These are phyloP conservation scores for Agapornis roseicollis DNA, from an alignment of 2,113 vertebrate species.

Conservation along the genomic window DNA sequence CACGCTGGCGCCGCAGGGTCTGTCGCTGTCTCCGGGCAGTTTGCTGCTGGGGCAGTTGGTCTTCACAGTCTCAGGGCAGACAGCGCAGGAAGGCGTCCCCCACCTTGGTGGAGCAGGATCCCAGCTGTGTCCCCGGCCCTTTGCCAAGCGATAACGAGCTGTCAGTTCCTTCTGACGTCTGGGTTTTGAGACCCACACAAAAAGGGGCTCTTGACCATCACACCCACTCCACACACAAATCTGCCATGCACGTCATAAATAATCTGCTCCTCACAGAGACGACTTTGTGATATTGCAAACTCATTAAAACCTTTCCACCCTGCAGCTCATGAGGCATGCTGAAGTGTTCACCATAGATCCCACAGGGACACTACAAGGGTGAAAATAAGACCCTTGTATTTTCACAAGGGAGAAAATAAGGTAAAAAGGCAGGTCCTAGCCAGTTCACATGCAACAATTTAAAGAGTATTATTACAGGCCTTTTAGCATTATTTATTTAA, in stretches of 20 bases:
- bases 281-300: background rate
- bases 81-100: background rate
- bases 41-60: background rate
- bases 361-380: background rate
- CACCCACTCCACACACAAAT: accelerated
- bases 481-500: background rate
- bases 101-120: background rate
- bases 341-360: background rate
- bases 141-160: background rate
- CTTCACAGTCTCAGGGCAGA: background rate
- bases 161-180: background rate
- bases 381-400: background rate
- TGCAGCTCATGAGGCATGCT: background rate
- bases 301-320: background rate
- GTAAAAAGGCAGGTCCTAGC: background rate
- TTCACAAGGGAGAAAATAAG: background rate
- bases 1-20: background rate
- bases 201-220: background rate
- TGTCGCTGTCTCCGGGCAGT: background rate
- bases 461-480: background rate
- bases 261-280: background rate
- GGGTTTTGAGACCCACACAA: background rate
- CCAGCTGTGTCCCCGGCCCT: background rate
- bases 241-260: background rate
- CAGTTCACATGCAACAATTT: background rate